phyloP scores from a whole-genome alignment of 2,888 invertebrate genomes.

The Rhogogaster chlorosoma region DNA sequence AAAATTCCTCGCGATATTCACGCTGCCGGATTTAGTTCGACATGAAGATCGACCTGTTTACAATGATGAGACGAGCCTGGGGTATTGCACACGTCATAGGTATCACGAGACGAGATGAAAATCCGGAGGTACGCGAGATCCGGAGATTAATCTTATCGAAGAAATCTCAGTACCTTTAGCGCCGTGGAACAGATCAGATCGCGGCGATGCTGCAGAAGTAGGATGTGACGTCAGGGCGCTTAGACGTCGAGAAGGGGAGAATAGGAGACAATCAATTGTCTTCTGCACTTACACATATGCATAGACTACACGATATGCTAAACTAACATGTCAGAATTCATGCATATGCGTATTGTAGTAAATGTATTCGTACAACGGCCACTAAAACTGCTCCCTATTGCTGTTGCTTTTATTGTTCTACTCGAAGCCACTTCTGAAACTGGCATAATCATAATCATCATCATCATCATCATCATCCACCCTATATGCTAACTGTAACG shows the following conservation, averaged over 20 bases:
- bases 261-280: conserved; percentile 72
- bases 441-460: neutral
- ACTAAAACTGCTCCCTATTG: neutral
- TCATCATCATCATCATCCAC: conserved; percentile 6
- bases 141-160: neutral
- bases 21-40: too few relatives aligned
- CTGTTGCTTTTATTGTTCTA: neutral
- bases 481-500: neutral
- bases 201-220: conserved; percentile 66
- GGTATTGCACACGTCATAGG: too few relatives aligned
- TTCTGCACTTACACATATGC: conserved; percentile 62
- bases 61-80: too few relatives aligned
- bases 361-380: neutral
- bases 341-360: neutral
- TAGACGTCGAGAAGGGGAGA: conserved; percentile 59
- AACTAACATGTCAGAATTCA: neutral
- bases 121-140: neutral
- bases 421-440: conserved; percentile 50
- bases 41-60: too few relatives aligned
- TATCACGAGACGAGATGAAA: neutral
- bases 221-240: conserved; percentile 74
- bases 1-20: too few relatives aligned
- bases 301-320: neutral
- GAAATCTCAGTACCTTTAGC: conserved; percentile 65
- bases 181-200: conserved; percentile 69